Conservation (phyloP, 64 coral and sea anemone species). For the Acropora tenuis region DNA sequence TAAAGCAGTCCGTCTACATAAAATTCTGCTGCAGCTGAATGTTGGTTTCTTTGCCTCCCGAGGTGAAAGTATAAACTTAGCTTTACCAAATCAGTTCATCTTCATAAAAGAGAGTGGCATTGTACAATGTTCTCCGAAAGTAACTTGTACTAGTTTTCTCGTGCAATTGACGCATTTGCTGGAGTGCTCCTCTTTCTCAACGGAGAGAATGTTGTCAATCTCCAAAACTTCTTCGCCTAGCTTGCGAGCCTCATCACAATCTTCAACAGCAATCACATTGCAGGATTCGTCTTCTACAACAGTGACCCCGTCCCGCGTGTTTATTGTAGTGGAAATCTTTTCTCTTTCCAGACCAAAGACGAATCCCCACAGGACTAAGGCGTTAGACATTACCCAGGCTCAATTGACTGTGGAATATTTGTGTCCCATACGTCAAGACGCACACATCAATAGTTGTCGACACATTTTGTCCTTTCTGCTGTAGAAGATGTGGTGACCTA, state of each 20-base stretch:
- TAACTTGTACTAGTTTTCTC: conserved; percentile 38
- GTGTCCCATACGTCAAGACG: neutral
- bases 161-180: conserved; percentile 33
- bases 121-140: conserved; percentile 38
- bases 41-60: neutral
- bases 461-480: conserved; percentile 10
- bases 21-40: neutral
- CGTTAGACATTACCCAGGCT: neutral
- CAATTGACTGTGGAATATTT: neutral
- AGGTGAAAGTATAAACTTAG: too few species aligned
- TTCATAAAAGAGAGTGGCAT: conserved; percentile 9
- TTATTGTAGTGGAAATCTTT: conserved; percentile 22
- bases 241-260: conserved; percentile 1
- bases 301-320: conserved; percentile 4
- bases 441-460: conserved; percentile 16
- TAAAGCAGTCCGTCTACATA: neutral
- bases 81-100: conserved; percentile 4
- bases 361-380: neutral
- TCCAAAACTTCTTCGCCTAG: conserved; percentile 21
- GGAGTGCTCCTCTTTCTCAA: conserved; percentile 27
- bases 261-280: conserved; percentile 9
- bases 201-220: conserved; percentile 27
- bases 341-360: neutral
- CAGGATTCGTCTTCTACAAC: conserved; percentile 23
- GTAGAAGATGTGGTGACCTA: conserved; percentile 3